These are phyloP conservation scores for Harlomillsia oculata DNA, from an alignment of 1,140 invertebrate species.

Conservation along the genomic window DNA sequence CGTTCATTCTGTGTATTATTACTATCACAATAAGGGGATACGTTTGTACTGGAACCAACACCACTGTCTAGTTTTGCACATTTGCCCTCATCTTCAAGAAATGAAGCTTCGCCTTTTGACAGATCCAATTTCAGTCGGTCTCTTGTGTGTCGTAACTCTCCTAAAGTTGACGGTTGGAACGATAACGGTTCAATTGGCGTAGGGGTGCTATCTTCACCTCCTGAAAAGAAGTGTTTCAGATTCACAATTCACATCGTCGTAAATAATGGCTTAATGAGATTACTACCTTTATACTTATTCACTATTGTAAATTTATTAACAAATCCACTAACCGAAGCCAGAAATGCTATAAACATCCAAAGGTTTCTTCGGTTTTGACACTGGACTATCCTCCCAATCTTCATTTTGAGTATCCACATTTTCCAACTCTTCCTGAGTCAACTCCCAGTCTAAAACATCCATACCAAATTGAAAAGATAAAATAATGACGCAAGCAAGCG, in stretches of 20 bases:
- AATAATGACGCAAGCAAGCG: not conserved
- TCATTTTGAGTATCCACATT: conserved; percentile 24
- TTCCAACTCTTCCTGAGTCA: conserved; percentile 30
- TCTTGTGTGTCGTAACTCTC: conserved; percentile 61
- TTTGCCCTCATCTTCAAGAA: conserved; percentile 19
- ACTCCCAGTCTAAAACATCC: conserved; percentile 33
- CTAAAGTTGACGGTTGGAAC: conserved; percentile 41
- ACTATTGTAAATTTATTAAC: not conserved
- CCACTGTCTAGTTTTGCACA: conserved; percentile 21
- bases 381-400: conserved; percentile 33
- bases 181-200: conserved; percentile 21
- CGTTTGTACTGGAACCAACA: conserved; percentile 30
- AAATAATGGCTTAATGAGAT: not conserved
- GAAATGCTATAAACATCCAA: conserved; percentile 33
- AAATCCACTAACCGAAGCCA: conserved; percentile 14
- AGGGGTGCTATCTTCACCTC: conserved; percentile 14
- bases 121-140: conserved; percentile 61
- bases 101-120: conserved; percentile 25
- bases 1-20: too few species aligned
- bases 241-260: not conserved
- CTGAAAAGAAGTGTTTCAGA: not conserved
- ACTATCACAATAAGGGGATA: conserved; percentile 31
- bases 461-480: not conserved
- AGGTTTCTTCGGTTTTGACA: conserved; percentile 12
- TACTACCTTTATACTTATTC: not conserved